Percentiles rank a stretch among this genome's conserved stretches.
Conservation (phyloP, 2,797 vertebrate genomes). For the Lagodon rhomboides region DNA sequence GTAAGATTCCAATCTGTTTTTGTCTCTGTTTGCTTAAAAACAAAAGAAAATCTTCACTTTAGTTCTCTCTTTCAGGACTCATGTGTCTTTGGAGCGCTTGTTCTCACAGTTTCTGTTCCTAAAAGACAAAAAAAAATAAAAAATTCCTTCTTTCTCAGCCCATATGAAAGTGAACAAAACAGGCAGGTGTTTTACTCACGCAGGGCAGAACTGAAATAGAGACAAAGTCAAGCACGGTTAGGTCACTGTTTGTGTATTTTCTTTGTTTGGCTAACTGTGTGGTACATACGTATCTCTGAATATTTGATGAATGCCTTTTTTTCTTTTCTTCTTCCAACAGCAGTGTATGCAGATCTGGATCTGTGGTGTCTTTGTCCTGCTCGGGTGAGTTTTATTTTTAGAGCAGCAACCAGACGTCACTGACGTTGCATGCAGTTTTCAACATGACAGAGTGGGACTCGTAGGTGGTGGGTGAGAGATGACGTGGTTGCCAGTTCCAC, state of each 20-base stretch:
- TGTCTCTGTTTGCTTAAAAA: background rate
- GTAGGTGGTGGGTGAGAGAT: background rate
- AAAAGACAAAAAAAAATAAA: slow-evolving; percentile 23
- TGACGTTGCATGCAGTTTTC: slow-evolving; percentile 2
- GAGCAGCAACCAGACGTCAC: background rate
- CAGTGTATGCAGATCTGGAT: slow-evolving; percentile 82
- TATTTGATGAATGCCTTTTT: background rate
- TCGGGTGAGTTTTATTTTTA: slow-evolving; percentile 84
- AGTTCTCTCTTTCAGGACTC: background rate
- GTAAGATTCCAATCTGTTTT: background rate
- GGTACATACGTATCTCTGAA: background rate
- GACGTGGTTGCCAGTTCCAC: slow-evolving; percentile 39
- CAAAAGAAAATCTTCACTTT: background rate
- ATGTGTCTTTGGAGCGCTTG: background rate
- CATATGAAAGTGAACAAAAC: slow-evolving; percentile 27
- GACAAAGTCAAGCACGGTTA: background rate
- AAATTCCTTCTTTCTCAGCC: slow-evolving; percentile 16
- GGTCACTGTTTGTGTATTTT: slow-evolving; percentile 15
- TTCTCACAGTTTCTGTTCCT: slow-evolving; percentile 60
- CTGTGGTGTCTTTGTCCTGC: slow-evolving; percentile 87
- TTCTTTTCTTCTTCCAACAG: slow-evolving; percentile 38
- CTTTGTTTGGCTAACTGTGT: slow-evolving; percentile 4
- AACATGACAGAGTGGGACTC: background rate
- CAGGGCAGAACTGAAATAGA: slow-evolving; percentile 35
- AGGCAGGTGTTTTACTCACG: slow-evolving; percentile 4